Conservation (phyloP, 2,797 vertebrate genomes). For the Gymnothorax reevesii region DNA sequence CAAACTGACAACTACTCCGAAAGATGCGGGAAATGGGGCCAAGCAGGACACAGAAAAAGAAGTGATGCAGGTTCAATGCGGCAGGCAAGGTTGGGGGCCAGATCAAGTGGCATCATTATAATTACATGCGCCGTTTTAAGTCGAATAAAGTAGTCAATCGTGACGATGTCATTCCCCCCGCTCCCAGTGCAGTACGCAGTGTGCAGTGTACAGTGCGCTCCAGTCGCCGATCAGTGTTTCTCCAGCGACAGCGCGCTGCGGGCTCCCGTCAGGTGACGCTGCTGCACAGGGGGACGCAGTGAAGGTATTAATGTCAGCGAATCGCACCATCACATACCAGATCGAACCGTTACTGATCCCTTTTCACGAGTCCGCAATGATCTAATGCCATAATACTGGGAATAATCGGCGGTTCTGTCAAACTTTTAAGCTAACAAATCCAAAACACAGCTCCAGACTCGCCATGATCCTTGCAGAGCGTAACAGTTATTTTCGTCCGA, state of each 20-base stretch:
- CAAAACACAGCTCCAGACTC: neutral
- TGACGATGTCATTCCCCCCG: neutral
- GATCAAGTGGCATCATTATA: neutral
- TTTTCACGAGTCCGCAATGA: neutral
- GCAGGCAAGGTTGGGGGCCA: neutral
- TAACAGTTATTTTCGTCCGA: slow-evolving; percentile 45
- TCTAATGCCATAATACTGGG: neutral
- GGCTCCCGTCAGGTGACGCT: too few relatives aligned
- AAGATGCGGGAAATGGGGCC: neutral
- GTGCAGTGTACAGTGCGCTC: too few relatives aligned
- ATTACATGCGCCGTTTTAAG: neutral
- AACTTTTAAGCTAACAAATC: neutral
- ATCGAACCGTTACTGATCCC: neutral
- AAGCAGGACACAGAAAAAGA: neutral
- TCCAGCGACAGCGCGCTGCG: neutral
- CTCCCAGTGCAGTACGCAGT: neutral
- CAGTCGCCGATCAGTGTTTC: neutral
- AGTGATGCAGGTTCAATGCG: neutral
- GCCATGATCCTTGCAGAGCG: slow-evolving; percentile 45
- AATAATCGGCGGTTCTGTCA: neutral
- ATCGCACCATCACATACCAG: neutral
- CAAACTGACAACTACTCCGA: neutral
- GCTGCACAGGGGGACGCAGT: too few relatives aligned
- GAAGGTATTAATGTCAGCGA: neutral
- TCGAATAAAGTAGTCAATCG: neutral